Evolutionary conservation across 2,797 vertebrate genomes (phyloP), one percentile per base, ranked within the genome.

Genomic region (Acanthornis magna): DNA sequence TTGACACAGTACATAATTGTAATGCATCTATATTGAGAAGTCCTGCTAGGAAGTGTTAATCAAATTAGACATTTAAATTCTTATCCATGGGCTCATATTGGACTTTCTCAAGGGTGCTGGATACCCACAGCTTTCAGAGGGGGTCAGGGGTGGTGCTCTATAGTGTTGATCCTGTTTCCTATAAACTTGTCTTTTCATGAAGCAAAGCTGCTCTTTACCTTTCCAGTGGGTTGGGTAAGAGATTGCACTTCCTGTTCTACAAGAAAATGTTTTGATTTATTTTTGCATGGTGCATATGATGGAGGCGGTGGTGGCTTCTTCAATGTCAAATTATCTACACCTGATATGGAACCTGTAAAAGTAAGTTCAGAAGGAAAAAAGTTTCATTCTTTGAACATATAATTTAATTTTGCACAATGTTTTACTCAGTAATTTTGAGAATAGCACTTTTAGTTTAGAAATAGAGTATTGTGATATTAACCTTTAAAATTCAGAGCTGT

Each of bases 301-400:
- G 7, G 43, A 40, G 93, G 88, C 80, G 77, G 50, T 19, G 85
- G 26, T 66, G 90, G 86, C 68, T 51, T 95, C 76, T 77, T 93
- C 47, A 40, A 25, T 76, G 73, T 57, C 4, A 26, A 26, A 30
- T 72, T 83, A 36, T 88, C 62, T 17, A 9, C 8, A 3, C 38
- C 75, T 85, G 88, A 60, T 0, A 0, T 73, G 61, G 84, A 75
- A 30, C 58, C 96, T 97, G 73, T 74, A 75, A 89, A 94, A 80
- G 13, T 61, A 93, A 87, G 88, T 95, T 71, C 48, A 77, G 71
- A 95, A 85, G 19, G 42, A 68, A 85, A 89, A 78, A 30, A 30
- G 3, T 71, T 68, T 18, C 5, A 7, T 65, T 75, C 26, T 84
- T 76, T 20, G 32, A 89, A 71, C 11, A 38, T 75, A 22, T 6